Evolutionary conservation across 1,140 invertebrate genomes (phyloP), one percentile per base, ranked within the genome.

Genomic region (Psix sp.): DNA sequence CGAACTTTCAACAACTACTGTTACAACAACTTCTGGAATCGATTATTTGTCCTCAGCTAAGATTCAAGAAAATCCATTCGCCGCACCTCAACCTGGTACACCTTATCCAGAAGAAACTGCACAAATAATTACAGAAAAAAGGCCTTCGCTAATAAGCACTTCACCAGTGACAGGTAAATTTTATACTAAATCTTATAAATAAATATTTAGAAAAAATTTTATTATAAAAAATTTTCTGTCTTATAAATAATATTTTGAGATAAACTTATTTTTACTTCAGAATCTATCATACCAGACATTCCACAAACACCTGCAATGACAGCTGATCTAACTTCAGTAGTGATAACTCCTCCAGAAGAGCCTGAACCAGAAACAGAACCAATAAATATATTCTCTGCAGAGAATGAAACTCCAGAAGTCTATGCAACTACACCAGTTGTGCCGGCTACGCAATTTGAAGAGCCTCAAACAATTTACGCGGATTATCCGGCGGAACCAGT

Each of bases 31-130:
- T 5, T 75, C 74, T 15, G 76, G 73, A 10, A 45, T 66, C n/a
- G 38, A 75, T 17, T 76, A 76, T 13, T 15, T 72, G 7, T 46
- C 60, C 0, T 73, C 65, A 3, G 7, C 67, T 0, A 62, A 72
- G 3, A 49, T 68, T 17, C 75, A 81, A 31, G 82, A 85, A 2
- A 83, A 84, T 71, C 81, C 82, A 2, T 83, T 84, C 43, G 76
- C 62, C 21, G 49, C 31, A 5, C 36, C 42, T 29, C 35, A 75
- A 16, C 43, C 56, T n/a, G 77, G 78, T 2, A 21, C 49, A 42
- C 35, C 52, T 5, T 76, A 70, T 24, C 14, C 68, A 0, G 79
- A 79, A 20, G 48, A 71, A 9, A 40, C 31, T 67, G 51, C 51
- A 20, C 57, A 74, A 36, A 38, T 79, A 13, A 33, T 13, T 26